phyloP scores from a whole-genome alignment of 2,113 vertebrate species.

The Phalacrocorax aristotelis region DNA sequence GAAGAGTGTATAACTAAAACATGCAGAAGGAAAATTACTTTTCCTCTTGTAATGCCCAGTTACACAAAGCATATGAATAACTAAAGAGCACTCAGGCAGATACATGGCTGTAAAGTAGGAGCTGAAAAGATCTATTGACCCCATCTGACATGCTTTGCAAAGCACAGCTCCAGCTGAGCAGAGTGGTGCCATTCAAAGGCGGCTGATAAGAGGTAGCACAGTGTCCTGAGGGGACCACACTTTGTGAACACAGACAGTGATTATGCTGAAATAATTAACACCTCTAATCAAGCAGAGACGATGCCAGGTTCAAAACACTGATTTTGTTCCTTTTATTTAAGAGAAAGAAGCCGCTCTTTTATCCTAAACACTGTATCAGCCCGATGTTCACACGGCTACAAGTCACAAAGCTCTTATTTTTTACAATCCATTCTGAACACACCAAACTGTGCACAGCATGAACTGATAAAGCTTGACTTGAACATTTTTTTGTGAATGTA shows the following conservation, averaged over 20 bases:
- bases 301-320: neutral
- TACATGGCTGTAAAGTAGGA: neutral
- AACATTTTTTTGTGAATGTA: constrained; percentile 34
- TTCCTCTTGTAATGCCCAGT: neutral
- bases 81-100: constrained; percentile 10
- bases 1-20: neutral
- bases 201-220: neutral
- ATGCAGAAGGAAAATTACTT: neutral
- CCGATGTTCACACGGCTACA: neutral
- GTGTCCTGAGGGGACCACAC: neutral
- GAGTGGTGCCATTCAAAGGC: neutral
- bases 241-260: constrained; percentile 10
- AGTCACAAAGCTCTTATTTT: neutral
- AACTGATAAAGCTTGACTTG: constrained; percentile 42
- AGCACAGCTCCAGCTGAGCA: neutral
- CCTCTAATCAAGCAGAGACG: constrained; percentile 27
- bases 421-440: neutral
- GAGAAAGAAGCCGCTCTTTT: neutral
- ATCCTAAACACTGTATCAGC: neutral
- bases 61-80: constrained; percentile 30
- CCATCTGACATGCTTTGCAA: neutral
- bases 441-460: constrained; percentile 21
- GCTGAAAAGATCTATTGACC: constrained; percentile 22
- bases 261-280: constrained; percentile 43
- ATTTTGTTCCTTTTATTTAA: constrained; percentile 15